phyloP scores from a whole-genome alignment of 2,113 vertebrate species.

The Ahaetulla prasina region DNA sequence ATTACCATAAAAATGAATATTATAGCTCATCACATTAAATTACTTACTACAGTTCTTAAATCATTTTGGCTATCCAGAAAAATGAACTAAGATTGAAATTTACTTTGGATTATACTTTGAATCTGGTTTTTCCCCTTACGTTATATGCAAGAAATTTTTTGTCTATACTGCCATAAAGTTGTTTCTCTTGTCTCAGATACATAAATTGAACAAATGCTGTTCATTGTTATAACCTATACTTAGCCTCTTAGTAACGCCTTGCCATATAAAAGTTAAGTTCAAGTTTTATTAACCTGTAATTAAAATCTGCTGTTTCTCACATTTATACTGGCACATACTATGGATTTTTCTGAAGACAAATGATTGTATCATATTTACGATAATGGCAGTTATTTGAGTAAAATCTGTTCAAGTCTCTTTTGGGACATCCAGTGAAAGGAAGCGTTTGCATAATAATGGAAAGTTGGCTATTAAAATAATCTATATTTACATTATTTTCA shows the following conservation, averaged over 20 bases:
- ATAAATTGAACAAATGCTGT: neutral
- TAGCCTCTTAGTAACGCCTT: neutral
- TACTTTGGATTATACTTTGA: neutral
- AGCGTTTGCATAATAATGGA: neutral
- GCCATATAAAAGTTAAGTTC: conserved; percentile 15
- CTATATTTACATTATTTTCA: conserved; percentile 11
- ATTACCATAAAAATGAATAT: neutral
- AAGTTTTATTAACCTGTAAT: conserved; percentile 12
- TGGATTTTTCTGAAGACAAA: neutral
- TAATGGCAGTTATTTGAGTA: neutral
- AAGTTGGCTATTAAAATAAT: neutral
- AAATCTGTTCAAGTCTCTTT: neutral
- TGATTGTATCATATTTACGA: neutral
- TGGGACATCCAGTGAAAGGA: neutral
- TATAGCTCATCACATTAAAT: neutral
- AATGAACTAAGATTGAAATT: neutral
- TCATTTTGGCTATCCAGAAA: neutral
- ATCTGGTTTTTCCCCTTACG: neutral
- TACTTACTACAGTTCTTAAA: neutral
- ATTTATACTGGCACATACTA: neutral
- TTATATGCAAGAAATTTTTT: neutral
- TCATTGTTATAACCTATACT: neutral
- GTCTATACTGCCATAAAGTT: neutral
- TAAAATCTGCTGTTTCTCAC: conserved; percentile 6
- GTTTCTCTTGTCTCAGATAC: neutral